A percentile compares a stretch with the other conserved stretches of the same genome.
These are phyloP conservation scores for Manis crassicaudata DNA, from an alignment of 2,797 vertebrate genomes.

Conservation along the genomic window DNA sequence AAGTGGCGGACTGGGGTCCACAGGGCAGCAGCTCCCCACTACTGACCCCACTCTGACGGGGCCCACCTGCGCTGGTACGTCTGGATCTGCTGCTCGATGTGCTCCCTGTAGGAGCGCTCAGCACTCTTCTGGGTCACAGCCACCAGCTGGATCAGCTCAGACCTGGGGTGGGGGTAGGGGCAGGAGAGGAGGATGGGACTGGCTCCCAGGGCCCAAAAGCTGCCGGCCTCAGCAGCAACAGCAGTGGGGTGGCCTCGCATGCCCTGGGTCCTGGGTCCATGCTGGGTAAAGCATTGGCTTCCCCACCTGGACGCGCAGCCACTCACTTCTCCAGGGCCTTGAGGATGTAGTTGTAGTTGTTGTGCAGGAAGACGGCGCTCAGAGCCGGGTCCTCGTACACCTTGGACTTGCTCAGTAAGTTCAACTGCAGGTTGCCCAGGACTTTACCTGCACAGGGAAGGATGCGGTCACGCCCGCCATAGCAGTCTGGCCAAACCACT, in stretches of 20 bases:
- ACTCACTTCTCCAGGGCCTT: constrained; percentile 98
- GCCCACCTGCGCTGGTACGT: constrained; percentile 95
- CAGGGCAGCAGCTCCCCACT: neutral
- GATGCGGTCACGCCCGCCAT: accelerated
- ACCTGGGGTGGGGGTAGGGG: constrained; percentile 84
- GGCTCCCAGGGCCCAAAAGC: neutral
- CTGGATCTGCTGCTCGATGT: constrained; percentile 96
- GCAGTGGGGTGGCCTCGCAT: neutral
- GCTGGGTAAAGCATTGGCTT: too few species aligned
- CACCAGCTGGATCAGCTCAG: constrained; percentile 97
- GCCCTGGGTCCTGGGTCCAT: neutral
- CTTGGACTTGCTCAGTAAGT: constrained; percentile 97
- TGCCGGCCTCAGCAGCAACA: neutral
- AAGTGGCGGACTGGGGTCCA: accelerated
- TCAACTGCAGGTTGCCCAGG: constrained; percentile 96
- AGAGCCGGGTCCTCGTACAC: constrained; percentile 97
- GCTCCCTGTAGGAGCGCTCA: constrained; percentile 92
- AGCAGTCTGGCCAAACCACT: neutral
- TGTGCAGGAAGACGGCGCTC: constrained; percentile 97
- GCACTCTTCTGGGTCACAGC: constrained; percentile 96
- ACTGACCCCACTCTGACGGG: accelerated
- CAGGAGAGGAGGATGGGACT: neutral
- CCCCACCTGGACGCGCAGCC: accelerated
- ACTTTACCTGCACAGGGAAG: constrained; percentile 91
- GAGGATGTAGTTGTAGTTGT: constrained; percentile 99